Conservation (phyloP, 1,140 invertebrate species). For the Campoletis sonorensis region DNA sequence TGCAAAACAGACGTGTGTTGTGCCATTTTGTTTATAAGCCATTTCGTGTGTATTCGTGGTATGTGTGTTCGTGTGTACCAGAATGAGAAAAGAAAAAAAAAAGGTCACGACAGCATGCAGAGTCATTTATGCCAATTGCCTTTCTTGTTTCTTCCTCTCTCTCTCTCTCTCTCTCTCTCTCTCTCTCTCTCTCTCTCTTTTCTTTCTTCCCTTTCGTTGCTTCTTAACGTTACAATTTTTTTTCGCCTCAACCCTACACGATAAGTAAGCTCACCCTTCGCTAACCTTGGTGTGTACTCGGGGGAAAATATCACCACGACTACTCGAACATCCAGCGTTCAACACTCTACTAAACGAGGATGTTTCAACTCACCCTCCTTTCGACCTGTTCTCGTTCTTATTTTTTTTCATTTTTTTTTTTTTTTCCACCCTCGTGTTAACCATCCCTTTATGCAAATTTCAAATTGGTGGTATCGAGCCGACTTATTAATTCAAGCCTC, state of each 20-base stretch:
- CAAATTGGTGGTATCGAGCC: no score
- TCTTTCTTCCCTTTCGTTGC: background rate
- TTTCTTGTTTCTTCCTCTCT: background rate
- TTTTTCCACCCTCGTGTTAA: no score
- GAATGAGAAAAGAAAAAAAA: background rate
- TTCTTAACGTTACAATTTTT: conserved; percentile 8
- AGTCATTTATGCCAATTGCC: conserved; percentile 34
- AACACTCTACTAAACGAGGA: conserved; percentile 4
- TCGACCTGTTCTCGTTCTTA: background rate
- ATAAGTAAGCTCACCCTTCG: conserved; percentile 13
- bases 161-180: background rate
- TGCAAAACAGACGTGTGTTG: background rate
- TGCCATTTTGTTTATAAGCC: background rate
- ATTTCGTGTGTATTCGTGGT: background rate
- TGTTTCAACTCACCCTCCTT: background rate
- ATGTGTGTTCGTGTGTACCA: background rate
- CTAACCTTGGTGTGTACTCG: conserved; percentile 8
- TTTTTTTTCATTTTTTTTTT: no score
- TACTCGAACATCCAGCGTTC: background rate
- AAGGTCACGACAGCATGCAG: conserved; percentile 10
- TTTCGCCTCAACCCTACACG: background rate
- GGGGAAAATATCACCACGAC: background rate
- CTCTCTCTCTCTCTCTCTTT: background rate
- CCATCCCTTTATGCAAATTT: no score
- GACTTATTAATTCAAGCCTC: no score